phyloP scores from a whole-genome alignment of 2,797 vertebrate species.

The Clarias fuscus region DNA sequence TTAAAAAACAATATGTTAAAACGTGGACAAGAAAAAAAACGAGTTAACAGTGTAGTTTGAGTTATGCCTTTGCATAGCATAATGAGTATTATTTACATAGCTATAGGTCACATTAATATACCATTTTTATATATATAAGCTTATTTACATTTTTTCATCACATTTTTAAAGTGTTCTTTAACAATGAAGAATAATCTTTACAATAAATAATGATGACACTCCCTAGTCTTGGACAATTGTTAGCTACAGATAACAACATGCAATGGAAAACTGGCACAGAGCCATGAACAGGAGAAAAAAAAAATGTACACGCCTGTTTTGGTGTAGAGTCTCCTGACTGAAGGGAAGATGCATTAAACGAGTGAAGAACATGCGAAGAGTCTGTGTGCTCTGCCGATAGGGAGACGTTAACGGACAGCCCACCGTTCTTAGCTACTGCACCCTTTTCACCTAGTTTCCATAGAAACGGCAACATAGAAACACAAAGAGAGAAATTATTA shows the following conservation, averaged over 20 bases:
- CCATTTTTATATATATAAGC: background rate
- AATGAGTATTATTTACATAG: conserved; percentile 40
- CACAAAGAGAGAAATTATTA: background rate
- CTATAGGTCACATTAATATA: background rate
- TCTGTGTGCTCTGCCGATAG: conserved; percentile 38
- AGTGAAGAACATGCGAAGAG: conserved; percentile 34
- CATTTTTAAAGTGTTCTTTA: background rate
- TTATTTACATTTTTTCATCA: no score
- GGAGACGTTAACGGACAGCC: conserved; percentile 31
- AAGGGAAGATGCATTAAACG: conserved; percentile 26
- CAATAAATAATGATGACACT: background rate
- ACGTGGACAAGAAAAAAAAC: conserved; percentile 31
- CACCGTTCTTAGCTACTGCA: conserved; percentile 34
- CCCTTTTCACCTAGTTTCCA: conserved; percentile 46
- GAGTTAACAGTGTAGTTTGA: conserved; percentile 25
- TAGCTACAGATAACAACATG: background rate
- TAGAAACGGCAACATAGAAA: conserved; percentile 41
- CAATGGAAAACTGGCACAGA: background rate
- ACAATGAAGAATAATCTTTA: background rate
- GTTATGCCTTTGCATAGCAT: conserved; percentile 32
- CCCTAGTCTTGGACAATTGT: background rate
- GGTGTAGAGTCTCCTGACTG: conserved; percentile 24
- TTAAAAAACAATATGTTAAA: conserved; percentile 21
- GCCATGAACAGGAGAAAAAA: background rate
- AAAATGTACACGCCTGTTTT: conserved; percentile 41